phyloP scores from a whole-genome alignment of 2,888 invertebrate species.

The Entomobrya proxima region DNA sequence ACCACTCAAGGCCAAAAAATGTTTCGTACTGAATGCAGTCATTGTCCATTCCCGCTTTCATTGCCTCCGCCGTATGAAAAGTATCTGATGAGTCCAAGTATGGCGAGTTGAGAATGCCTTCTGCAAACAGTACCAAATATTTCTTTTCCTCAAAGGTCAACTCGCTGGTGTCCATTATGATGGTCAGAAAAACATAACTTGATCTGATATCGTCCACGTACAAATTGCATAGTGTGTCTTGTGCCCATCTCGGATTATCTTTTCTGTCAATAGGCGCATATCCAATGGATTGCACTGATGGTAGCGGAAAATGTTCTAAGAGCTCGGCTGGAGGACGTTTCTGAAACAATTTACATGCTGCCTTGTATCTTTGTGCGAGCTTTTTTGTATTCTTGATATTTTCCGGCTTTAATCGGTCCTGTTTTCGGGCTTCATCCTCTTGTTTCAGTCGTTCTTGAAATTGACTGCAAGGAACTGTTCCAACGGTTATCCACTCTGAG shows the following conservation, averaged over 20 bases:
- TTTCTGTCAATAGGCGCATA: constrained; percentile 10
- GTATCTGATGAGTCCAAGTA: constrained; percentile 35
- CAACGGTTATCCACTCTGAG: constrained; percentile 55
- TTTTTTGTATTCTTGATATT: constrained; percentile 51
- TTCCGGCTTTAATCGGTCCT: background rate
- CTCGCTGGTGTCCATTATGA: constrained; percentile 65
- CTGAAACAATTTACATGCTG: constrained; percentile 25
- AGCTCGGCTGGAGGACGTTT: constrained; percentile 16
- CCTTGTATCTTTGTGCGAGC: constrained; percentile 34
- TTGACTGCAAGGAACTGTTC: constrained; percentile 32
- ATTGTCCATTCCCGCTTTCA: constrained; percentile 80
- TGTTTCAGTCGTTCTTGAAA: background rate
- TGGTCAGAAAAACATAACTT: constrained; percentile 57
- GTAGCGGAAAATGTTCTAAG: background rate
- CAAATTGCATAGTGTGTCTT: constrained; percentile 63
- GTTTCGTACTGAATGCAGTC: constrained; percentile 83
- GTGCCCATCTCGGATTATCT: constrained; percentile 62
- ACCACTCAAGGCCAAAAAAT: constrained; percentile 82
- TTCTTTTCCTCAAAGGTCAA: constrained; percentile 65
- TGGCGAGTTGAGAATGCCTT: constrained; percentile 58
- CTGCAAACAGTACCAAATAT: constrained; percentile 64
- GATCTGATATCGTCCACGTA: constrained; percentile 67
- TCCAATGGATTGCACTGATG: constrained; percentile 48
- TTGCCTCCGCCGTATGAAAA: constrained; percentile 35
- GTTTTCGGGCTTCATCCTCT: background rate